A percentile compares a stretch with the other conserved stretches of the same genome.
These are phyloP conservation scores for Accipiter virgatus DNA, from an alignment of 2,113 vertebrate species.

Conservation along the genomic window DNA sequence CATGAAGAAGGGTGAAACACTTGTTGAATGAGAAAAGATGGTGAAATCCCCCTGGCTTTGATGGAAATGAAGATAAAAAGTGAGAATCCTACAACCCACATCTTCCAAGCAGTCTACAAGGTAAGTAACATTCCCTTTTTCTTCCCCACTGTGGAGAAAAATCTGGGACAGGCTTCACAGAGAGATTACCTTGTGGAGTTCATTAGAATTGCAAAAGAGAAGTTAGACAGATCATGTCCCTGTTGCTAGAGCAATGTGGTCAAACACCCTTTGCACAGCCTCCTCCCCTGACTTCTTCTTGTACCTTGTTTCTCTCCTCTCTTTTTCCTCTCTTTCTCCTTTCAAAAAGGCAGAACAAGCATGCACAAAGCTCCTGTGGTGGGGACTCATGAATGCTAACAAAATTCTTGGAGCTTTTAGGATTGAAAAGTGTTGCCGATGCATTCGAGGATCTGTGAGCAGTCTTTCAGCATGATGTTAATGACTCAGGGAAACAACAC, in stretches of 20 bases:
- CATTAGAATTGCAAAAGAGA: not conserved
- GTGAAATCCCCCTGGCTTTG: not conserved
- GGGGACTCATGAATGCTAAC: not conserved
- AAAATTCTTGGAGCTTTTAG: not conserved
- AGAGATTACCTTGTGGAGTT: not conserved
- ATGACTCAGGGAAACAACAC: not conserved
- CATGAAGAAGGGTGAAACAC: not conserved
- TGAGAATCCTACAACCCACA: not conserved
- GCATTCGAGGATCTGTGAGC: not conserved
- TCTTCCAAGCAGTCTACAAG: not conserved
- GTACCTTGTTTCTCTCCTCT: not conserved
- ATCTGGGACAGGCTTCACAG: not conserved
- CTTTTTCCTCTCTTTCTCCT: not conserved
- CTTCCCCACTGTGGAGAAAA: not conserved
- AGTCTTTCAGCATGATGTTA: not conserved
- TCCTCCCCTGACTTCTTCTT: not conserved
- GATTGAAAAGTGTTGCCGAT: not conserved
- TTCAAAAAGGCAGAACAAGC: not conserved
- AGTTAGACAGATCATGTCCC: not conserved
- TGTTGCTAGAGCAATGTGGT: not conserved
- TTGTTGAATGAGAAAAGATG: not conserved
- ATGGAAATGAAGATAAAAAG: not conserved
- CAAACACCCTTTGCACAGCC: not conserved
- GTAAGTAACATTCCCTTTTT: not conserved
- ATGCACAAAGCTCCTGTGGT: accelerated